These are phyloP conservation scores for Apotomis capreana DNA, from an alignment of 2,888 invertebrate species.

Conservation along the genomic window DNA sequence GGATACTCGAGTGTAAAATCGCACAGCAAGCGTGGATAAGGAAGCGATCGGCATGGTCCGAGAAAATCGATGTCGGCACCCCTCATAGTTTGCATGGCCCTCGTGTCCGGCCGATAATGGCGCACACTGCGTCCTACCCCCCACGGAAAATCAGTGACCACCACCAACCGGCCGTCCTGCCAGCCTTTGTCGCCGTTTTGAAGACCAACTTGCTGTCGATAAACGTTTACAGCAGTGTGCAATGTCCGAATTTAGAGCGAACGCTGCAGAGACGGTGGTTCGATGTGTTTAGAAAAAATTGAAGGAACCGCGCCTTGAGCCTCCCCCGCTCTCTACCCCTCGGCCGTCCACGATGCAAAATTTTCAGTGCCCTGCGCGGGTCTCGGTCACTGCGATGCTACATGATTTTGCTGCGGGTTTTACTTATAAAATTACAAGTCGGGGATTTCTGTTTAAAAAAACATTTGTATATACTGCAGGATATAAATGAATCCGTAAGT, in stretches of 20 bases:
- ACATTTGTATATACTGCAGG: too few relatives aligned
- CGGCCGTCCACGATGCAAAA: slow-evolving; percentile 69
- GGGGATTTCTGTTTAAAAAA: too few relatives aligned
- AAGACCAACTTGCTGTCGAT: slow-evolving; percentile 4
- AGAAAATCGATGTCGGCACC: slow-evolving; percentile 80
- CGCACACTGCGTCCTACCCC: slow-evolving; percentile 44
- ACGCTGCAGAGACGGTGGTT: slow-evolving; percentile 47
- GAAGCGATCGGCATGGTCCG: slow-evolving; percentile 79
- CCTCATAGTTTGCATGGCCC: slow-evolving; percentile 81
- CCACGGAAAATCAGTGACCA: slow-evolving; percentile 41
- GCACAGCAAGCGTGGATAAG: slow-evolving; percentile 60
- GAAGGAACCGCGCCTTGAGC: slow-evolving; percentile 57
- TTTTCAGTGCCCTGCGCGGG: slow-evolving; percentile 67
- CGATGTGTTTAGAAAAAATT: slow-evolving; percentile 62
- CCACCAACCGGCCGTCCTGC: slow-evolving; percentile 16
- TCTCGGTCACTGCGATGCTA: slow-evolving; percentile 54
- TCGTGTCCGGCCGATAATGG: slow-evolving; percentile 58
- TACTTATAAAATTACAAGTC: background rate
- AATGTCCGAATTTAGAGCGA: slow-evolving; percentile 42
- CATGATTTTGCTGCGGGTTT: slow-evolving; percentile 44
- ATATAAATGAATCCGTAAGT: too few relatives aligned
- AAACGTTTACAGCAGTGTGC: slow-evolving; percentile 36
- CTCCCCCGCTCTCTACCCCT: slow-evolving; percentile 53
- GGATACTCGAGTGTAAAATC: slow-evolving; percentile 63
- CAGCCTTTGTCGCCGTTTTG: slow-evolving; percentile 1